phyloP scores from a whole-genome alignment of 1,140 invertebrate genomes.

The Drosophila suzukii region DNA sequence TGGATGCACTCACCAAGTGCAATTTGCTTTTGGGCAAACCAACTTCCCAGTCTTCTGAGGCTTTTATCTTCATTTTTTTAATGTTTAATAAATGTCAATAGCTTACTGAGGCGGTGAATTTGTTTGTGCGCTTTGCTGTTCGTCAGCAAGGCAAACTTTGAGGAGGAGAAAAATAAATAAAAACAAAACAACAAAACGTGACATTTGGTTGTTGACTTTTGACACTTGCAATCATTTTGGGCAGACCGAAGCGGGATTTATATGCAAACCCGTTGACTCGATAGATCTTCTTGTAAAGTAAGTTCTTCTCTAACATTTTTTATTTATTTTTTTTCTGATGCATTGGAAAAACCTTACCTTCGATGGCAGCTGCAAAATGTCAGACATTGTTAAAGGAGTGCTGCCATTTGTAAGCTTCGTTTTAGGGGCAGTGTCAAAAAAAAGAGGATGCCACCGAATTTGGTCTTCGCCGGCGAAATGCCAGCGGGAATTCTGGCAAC shows the following conservation, averaged over 20 bases:
- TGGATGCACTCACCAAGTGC: slow-evolving; percentile 57
- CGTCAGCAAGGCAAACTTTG: slow-evolving; percentile 33
- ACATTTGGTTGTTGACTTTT: slow-evolving; percentile 80
- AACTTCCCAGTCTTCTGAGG: slow-evolving; percentile 1
- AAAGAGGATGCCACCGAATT: slow-evolving; percentile 33
- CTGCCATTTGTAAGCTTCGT: slow-evolving; percentile 60
- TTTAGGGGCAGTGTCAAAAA: slow-evolving; percentile 31
- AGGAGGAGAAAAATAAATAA: slow-evolving; percentile 42
- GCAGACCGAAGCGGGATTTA: slow-evolving; percentile 65
- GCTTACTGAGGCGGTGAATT: slow-evolving; percentile 37
- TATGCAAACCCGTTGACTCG: slow-evolving; percentile 52
- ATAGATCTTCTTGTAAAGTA: slow-evolving; percentile 68
- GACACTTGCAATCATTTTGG: slow-evolving; percentile 79
- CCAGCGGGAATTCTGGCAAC: slow-evolving; percentile 28
- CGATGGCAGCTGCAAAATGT: slow-evolving; percentile 55
- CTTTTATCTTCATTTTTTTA: slow-evolving; percentile 14
- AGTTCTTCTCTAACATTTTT: slow-evolving; percentile 12
- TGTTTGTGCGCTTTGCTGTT: slow-evolving; percentile 31
- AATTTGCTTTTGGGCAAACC: slow-evolving; percentile 37
- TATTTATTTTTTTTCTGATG: slow-evolving; percentile 18
- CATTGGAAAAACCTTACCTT: slow-evolving; percentile 58
- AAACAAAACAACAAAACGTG: slow-evolving; percentile 74
- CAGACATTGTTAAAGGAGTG: slow-evolving; percentile 42
- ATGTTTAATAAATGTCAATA: slow-evolving; percentile 80
- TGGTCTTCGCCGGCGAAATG: slow-evolving; percentile 28